Evolutionary conservation across 2,113 vertebrate genomes (phyloP).

Genomic region (Laticauda colubrina): DNA sequence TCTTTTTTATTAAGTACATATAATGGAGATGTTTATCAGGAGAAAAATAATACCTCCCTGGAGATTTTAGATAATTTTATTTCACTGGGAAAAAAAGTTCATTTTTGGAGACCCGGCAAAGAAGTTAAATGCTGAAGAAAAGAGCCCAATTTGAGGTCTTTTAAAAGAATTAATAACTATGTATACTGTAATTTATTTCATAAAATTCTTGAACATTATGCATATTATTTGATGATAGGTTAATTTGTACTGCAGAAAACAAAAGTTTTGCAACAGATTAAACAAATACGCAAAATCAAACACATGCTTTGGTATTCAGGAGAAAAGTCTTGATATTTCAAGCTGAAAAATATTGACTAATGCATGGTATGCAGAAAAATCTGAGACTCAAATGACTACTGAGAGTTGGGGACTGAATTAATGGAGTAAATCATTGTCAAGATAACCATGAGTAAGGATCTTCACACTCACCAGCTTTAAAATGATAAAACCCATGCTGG

Average conservation of each 20-base stretch:
- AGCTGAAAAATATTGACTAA: not conserved
- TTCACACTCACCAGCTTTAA: not conserved
- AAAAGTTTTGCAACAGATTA: not conserved
- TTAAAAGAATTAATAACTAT: not conserved
- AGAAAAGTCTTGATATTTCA: not conserved
- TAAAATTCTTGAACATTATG: not conserved
- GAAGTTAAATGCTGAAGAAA: slow-evolving; percentile 6
- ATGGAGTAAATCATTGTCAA: not conserved
- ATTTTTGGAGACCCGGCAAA: slow-evolving; percentile 16
- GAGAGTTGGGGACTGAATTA: not conserved
- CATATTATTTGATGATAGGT: not conserved
- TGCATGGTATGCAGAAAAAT: not conserved
- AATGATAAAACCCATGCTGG: not conserved
- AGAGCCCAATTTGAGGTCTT: not conserved
- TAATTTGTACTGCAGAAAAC: not conserved
- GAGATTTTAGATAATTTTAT: slow-evolving; percentile 38
- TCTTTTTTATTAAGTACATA: slow-evolving; percentile 50
- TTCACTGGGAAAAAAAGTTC: slow-evolving; percentile 26
- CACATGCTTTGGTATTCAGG: not conserved
- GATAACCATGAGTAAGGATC: not conserved
- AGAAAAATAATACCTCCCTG: slow-evolving; percentile 44
- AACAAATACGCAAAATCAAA: not conserved
- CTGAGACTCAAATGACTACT: not conserved
- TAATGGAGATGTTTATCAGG: slow-evolving; percentile 55
- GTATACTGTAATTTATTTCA: not conserved